Evolutionary conservation across 30 jellyfish, hydroid and myxozoan species (phyloP), one percentile per base, ranked within the genome.

Genomic region (Chrysaora quinquecirrha): DNA sequence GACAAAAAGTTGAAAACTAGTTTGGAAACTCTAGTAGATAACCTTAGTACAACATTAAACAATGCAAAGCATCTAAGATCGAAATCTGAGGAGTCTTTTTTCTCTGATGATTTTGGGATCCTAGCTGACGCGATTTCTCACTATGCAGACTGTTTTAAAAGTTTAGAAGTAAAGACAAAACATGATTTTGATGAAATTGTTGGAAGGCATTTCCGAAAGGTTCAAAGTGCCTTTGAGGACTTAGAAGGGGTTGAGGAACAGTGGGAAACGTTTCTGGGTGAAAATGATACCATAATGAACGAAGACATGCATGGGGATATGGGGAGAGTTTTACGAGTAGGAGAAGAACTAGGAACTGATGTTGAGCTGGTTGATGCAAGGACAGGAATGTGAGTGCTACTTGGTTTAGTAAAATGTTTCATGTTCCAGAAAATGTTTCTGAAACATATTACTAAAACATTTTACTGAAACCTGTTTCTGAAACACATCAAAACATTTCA

Each of bases 241-340:
- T 34, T 84, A 28, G 66, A 46, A 23, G 58, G 43, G 22, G 58
- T 48, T 16, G 83, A 84, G 35, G 94, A 84, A 12, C 76, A 84
- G 12, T 84, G 94, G 94, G 77, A 35, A 14, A 65, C n/a, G 24
- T 84, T 84, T 47, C 46, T 84, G 49, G 82, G 30, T 1, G 83
- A 73, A 20, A 43, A 54, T 72, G 94, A 80, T 21, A 2, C 19
- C 4, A 1, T 80, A 30, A 64, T 66, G 83, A 64, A 64, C 46
- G 20, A 65, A 16, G 58, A 33, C 20, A 31, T 64, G 33, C 43
- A 49, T 14, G 10, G 31, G 23, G 46, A 19, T 48, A n/a, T 4
- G 25, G 47, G 6, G 2, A 9, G 2, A 10, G 63, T n/a, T 16
- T 21, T 72, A 21, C 72, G 62, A 12, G 34, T 43, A 56, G 94